phyloP scores from a whole-genome alignment of 2,797 vertebrate genomes.

The Nasua narica region DNA sequence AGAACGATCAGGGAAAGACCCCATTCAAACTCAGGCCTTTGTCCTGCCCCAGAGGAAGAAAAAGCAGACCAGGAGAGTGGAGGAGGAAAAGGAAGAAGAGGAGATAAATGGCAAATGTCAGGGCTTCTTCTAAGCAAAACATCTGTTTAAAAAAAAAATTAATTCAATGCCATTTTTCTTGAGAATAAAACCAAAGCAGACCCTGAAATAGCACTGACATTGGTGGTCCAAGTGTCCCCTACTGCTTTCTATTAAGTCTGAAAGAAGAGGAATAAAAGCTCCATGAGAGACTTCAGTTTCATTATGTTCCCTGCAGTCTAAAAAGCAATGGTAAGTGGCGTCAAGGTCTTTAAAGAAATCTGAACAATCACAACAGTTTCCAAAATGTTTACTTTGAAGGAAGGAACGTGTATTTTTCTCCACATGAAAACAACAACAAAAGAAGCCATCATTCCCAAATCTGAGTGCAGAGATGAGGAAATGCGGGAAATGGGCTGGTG shows the following conservation, averaged over 20 bases:
- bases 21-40: slow-evolving; percentile 12
- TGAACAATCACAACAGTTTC: slow-evolving; percentile 61
- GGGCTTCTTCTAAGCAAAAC: slow-evolving; percentile 30
- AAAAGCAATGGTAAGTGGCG: slow-evolving; percentile 70
- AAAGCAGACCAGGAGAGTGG: not conserved
- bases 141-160: slow-evolving; percentile 36
- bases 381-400: slow-evolving; percentile 72
- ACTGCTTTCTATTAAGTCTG: slow-evolving; percentile 71
- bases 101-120: not conserved
- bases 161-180: slow-evolving; percentile 47
- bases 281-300: slow-evolving; percentile 68
- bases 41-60: not conserved
- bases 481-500: not conserved
- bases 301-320: slow-evolving; percentile 66
- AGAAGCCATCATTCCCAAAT: slow-evolving; percentile 43
- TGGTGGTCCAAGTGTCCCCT: slow-evolving; percentile 54
- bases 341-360: slow-evolving; percentile 72
- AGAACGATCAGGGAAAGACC: not conserved
- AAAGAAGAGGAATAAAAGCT: slow-evolving; percentile 71
- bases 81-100: not conserved
- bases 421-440: slow-evolving; percentile 69
- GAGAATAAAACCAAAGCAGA: slow-evolving; percentile 66
- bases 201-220: slow-evolving; percentile 57
- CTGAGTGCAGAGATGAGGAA: not conserved
- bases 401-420: slow-evolving; percentile 69